Evolutionary conservation across 2,888 invertebrate genomes (phyloP).

Genomic region (Peribatodes rhomboidaria): DNA sequence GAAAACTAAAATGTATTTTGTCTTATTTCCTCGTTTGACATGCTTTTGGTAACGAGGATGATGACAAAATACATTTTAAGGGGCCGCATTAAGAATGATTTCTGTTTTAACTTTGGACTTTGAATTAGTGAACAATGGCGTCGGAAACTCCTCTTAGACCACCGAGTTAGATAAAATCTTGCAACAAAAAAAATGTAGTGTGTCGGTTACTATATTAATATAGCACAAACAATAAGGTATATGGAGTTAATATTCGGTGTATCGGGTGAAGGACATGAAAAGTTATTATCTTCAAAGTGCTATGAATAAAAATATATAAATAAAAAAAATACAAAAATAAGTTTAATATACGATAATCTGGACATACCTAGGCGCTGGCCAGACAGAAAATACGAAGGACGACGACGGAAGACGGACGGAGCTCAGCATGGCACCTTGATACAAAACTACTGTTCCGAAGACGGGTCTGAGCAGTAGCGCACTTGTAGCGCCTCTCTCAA

Average conservation of each 20-base stretch:
- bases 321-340: not conserved
- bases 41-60: not conserved
- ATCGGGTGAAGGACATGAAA: not conserved
- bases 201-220: not conserved
- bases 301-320: not conserved
- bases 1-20: conserved; percentile 8
- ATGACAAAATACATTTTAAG: not conserved
- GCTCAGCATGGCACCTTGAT: no score
- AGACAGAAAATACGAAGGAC: no score
- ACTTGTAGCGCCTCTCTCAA: no score
- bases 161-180: not conserved
- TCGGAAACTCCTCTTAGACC: not conserved
- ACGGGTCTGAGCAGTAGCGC: no score
- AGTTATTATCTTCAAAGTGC: not conserved
- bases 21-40: not conserved
- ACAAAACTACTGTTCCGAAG: no score
- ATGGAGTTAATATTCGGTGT: not conserved
- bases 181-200: not conserved
- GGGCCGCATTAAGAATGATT: not conserved
- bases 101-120: not conserved
- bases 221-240: no score
- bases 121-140: not conserved
- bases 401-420: no score
- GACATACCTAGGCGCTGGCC: no score
- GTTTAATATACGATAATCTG: no score